These are phyloP conservation scores for Xestia c-nigrum DNA, from an alignment of 2,888 invertebrate genomes.

Conservation along the genomic window DNA sequence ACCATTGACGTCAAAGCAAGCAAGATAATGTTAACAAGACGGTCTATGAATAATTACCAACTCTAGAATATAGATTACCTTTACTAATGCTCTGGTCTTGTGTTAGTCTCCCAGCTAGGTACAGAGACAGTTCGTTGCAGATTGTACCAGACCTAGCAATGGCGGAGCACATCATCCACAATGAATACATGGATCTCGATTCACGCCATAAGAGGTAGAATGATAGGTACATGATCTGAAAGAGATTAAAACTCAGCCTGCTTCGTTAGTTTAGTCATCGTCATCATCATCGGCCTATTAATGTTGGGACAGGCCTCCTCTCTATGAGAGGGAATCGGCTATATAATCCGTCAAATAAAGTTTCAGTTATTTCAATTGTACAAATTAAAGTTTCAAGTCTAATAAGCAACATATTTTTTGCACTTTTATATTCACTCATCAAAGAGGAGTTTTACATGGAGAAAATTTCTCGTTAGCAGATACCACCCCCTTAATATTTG, in stretches of 20 bases:
- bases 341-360: too few relatives aligned
- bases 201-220: slow-evolving; percentile 77
- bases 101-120: slow-evolving; percentile 70
- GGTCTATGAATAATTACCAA: slow-evolving; percentile 9
- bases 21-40: neutral
- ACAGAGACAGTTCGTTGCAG: slow-evolving; percentile 68
- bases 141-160: slow-evolving; percentile 69
- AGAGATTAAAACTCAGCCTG: neutral
- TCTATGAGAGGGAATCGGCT: too few relatives aligned
- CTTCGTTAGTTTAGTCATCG: too few relatives aligned
- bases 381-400: too few relatives aligned
- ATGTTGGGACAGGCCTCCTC: too few relatives aligned
- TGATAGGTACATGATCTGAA: slow-evolving; percentile 61
- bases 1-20: neutral
- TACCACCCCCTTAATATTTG: too few relatives aligned
- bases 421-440: too few relatives aligned
- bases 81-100: slow-evolving; percentile 67
- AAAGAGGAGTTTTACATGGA: too few relatives aligned
- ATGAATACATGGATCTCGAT: slow-evolving; percentile 72
- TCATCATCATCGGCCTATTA: too few relatives aligned
- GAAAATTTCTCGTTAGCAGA: too few relatives aligned
- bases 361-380: too few relatives aligned
- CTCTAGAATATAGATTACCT: slow-evolving; percentile 30
- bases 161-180: slow-evolving; percentile 74
- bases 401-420: too few relatives aligned